Evolutionary conservation across 2,797 vertebrate genomes (phyloP).

Genomic region (Zenarchopterus dispar): DNA sequence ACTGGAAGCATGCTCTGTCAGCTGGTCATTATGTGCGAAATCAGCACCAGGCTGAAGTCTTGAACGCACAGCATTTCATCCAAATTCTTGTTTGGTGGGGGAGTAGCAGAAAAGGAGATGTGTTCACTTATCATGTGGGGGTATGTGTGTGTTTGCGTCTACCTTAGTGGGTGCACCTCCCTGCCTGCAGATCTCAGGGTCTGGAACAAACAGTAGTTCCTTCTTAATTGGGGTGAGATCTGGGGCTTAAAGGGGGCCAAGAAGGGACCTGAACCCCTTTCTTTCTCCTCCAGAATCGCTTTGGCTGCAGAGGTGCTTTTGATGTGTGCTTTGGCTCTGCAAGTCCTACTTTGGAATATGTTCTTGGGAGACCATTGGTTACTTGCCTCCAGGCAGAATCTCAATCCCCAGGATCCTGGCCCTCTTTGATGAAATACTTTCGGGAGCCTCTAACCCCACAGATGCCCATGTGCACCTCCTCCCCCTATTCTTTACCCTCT

Average conservation of each 20-base stretch:
- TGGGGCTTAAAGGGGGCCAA: conserved; percentile 79
- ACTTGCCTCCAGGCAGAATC: conserved; percentile 86
- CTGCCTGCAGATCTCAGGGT: conserved; percentile 71
- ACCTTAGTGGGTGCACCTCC: conserved; percentile 60
- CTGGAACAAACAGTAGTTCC: conserved; percentile 82
- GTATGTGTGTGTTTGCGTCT: conserved; percentile 12
- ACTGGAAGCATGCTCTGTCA: conserved; percentile 48
- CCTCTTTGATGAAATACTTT: conserved; percentile 89
- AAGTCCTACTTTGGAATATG: conserved; percentile 86
- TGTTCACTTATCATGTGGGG: conserved; percentile 8
- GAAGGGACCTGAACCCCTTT: conserved; percentile 78
- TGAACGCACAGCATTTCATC: conserved; percentile 11
- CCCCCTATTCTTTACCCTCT: conserved; percentile 61
- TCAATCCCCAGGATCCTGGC: conserved; percentile 85
- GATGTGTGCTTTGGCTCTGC: conserved; percentile 87
- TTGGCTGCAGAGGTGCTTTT: conserved; percentile 85
- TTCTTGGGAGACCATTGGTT: conserved; percentile 87
- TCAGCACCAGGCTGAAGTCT: conserved; percentile 22
- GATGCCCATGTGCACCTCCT: conserved; percentile 70
- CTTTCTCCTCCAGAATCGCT: conserved; percentile 84
- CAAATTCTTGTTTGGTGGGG: conserved; percentile 4
- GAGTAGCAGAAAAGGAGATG: conserved; percentile 10
- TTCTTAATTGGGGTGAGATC: conserved; percentile 87
- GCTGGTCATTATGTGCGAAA: conserved; percentile 29
- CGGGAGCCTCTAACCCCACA: conserved; percentile 83